Percentiles rank a stretch among this genome's conserved stretches.
These are phyloP conservation scores for Palythoa grandiflora DNA, from an alignment of 92 coral and sea anemone species.

Conservation along the genomic window DNA sequence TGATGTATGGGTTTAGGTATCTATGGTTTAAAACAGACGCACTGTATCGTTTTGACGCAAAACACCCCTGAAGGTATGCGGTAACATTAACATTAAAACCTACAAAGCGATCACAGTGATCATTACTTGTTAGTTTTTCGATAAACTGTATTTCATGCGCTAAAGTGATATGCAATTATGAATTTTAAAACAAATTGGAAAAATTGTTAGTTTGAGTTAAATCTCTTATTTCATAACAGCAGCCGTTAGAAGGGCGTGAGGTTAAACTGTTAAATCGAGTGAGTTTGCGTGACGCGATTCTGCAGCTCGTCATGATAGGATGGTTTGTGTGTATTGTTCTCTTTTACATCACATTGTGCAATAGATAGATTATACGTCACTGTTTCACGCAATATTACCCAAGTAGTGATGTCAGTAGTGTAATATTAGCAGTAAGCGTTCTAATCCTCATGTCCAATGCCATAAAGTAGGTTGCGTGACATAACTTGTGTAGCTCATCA, in stretches of 20 bases:
- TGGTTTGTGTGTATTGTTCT: neutral
- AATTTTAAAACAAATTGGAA: no score
- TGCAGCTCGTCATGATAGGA: neutral
- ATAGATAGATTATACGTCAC: neutral
- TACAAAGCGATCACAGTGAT: no score
- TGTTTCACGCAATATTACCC: neutral
- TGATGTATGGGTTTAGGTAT: no score
- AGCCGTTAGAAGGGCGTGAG: neutral
- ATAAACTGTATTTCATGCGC: no score
- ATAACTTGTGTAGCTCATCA: constrained; percentile 14
- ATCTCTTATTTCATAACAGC: neutral
- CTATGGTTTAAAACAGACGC: no score
- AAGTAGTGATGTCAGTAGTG: neutral
- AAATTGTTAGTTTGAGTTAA: no score
- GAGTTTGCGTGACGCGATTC: neutral
- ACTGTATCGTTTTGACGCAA: no score
- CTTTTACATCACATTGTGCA: neutral
- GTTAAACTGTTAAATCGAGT: neutral
- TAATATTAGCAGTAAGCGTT: neutral
- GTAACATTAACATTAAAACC: no score
- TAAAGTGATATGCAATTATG: no score
- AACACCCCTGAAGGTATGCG: no score
- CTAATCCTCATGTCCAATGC: neutral
- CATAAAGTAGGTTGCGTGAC: constrained; percentile 17
- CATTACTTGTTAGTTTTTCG: no score